Base-by-base conservation (phyloP, 2,888 invertebrate genomes). In the Neocrepidodera transversa region DNA sequence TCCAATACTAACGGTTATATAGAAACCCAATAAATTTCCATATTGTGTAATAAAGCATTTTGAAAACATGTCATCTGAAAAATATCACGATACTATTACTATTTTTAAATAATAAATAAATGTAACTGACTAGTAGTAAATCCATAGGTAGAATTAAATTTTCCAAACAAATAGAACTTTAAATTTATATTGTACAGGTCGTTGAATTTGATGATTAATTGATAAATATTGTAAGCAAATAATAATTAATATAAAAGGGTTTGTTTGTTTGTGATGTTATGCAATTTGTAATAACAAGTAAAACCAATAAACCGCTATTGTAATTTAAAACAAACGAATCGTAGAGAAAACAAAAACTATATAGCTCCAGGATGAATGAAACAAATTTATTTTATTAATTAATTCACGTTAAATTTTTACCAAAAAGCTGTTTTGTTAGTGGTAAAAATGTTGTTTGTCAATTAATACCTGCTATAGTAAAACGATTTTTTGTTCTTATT, bases 161-260 rank as follows among this genome's bases (percentile, higher is more conserved):
- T 49, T 49, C 49, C 49, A 49, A 49, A 20, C 18, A 49, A 49
- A 35, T 20, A 18, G 36, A 35, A 49, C 35, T 36, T 18, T 35
- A 35, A n/a, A 35, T 35, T 49, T 35, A n/a, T 13, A 23, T 11
- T 47, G 7, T 8, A 38, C 36, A 36, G 30, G 40, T 30, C 18
- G 28, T 48, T 28, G 30, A 36, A 13, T 55, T 45, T 35, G 40
- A 55, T 55, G 32, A 55, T 55, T 55, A 36, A 55, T 49, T 55
- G 20, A 30, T 40, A 42, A 55, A 48, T 48, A 48, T 23, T 48
- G 35, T 55, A 30, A 20, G 55, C 32, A 55, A 28, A 50, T 50
- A 50, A 36, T 50, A 38, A 50, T 50, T 50, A 50, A 50, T 50
- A 38, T 38, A 38, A 35, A 50, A 38, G 16, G 48, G 16, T 26